phyloP scores from a whole-genome alignment of 2,888 invertebrate genomes.

The Rotaria macrura region DNA sequence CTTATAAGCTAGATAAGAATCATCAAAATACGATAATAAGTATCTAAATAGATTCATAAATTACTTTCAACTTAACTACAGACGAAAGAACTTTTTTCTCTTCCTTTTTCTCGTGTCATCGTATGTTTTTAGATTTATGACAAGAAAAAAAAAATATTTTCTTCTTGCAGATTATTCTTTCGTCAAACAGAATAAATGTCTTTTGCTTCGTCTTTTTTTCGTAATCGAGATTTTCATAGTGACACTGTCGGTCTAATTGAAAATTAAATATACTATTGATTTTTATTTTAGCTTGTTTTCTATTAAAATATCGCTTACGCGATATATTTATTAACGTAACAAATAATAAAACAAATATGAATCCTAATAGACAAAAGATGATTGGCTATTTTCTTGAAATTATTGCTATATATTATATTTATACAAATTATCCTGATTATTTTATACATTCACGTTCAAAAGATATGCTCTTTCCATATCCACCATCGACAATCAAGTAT shows the following conservation, averaged over 20 bases:
- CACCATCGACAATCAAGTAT: neutral
- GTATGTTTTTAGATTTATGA: no score
- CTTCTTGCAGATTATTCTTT: no score
- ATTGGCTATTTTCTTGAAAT: neutral
- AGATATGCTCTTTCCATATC: neutral
- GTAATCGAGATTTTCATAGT: no score
- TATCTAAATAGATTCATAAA: no score
- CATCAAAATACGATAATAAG: no score
- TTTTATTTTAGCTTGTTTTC: neutral
- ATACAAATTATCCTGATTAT: neutral
- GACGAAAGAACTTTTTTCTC: no score
- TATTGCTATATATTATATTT: neutral
- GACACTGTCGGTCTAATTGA: no score
- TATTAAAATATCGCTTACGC: slow-evolving; percentile 18
- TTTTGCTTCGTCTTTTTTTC: no score
- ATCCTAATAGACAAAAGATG: neutral
- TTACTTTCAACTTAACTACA: no score
- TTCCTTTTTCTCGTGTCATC: neutral
- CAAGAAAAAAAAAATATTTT: no score
- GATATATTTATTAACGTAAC: neutral
- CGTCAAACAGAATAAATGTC: no score
- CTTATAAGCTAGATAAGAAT: neutral
- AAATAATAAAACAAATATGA: neutral
- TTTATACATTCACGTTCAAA: neutral
- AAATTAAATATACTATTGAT: no score